These are phyloP conservation scores for Brachylomia viminalis DNA, from an alignment of 2,888 invertebrate genomes.

Conservation along the genomic window DNA sequence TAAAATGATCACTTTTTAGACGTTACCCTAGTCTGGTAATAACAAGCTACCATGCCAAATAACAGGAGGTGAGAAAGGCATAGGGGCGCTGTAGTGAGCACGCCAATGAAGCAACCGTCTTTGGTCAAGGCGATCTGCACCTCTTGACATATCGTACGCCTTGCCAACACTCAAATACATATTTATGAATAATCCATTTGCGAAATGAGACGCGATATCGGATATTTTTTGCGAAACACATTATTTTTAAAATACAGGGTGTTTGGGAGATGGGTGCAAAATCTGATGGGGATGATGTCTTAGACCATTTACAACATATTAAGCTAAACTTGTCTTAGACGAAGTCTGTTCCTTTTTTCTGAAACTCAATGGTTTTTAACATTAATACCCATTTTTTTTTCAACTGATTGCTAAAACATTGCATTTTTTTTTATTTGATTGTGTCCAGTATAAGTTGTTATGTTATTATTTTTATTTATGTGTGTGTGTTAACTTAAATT, in stretches of 20 bases:
- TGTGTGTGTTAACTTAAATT: neutral
- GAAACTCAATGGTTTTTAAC: too few species aligned
- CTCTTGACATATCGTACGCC: conserved; percentile 66
- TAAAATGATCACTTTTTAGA: neutral
- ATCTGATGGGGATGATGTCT: too few species aligned
- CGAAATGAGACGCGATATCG: conserved; percentile 53
- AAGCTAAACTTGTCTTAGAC: too few species aligned
- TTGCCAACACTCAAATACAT: conserved; percentile 63
- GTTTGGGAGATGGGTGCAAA: too few species aligned
- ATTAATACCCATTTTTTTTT: too few species aligned
- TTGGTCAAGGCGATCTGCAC: conserved; percentile 67
- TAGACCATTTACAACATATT: too few species aligned
- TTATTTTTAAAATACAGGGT: conserved; percentile 6
- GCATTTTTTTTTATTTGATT: too few species aligned
- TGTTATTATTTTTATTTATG: too few species aligned
- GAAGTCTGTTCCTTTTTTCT: too few species aligned
- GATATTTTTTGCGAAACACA: conserved; percentile 30
- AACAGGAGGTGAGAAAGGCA: conserved; percentile 49
- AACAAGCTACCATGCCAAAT: conserved; percentile 23
- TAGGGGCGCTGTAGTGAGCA: conserved; percentile 33
- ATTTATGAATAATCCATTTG: conserved; percentile 63
- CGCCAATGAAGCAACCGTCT: conserved; percentile 55
- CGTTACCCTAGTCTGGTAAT: neutral
- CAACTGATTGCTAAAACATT: too few species aligned
- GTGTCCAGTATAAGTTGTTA: too few species aligned